phyloP scores from a whole-genome alignment of 1,140 invertebrate genomes.

The Aphelenchoides besseyi region DNA sequence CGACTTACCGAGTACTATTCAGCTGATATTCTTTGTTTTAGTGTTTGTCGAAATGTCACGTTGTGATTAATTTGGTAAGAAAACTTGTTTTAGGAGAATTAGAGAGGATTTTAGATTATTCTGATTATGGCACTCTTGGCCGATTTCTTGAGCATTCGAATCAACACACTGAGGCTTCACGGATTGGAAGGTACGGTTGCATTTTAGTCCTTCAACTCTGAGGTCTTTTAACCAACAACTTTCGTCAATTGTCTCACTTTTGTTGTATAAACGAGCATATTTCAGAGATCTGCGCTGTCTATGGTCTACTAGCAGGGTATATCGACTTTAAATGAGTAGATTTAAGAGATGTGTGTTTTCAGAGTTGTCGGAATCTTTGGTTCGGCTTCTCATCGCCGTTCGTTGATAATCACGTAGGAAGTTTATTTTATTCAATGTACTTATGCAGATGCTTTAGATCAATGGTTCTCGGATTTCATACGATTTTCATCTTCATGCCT shows the following conservation, averaged over 20 bases:
- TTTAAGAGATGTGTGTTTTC: too few relatives aligned
- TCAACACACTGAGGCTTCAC: conserved; percentile 47
- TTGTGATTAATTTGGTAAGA: conserved; percentile 39
- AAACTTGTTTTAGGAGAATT: too few relatives aligned
- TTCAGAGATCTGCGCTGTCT: too few relatives aligned
- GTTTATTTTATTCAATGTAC: background rate
- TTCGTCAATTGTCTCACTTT: too few relatives aligned
- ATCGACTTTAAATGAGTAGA: too few relatives aligned
- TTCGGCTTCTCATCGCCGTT: conserved; percentile 46
- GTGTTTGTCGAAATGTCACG: conserved; percentile 49
- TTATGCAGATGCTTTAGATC: background rate
- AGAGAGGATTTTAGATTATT: too few relatives aligned
- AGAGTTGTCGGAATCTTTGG: conserved; percentile 52
- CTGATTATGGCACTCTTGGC: conserved; percentile 42
- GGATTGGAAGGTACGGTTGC: conserved; percentile 51
- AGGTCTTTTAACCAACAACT: too few relatives aligned
- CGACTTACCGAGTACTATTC: background rate
- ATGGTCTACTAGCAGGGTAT: too few relatives aligned
- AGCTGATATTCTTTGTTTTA: conserved; percentile 25
- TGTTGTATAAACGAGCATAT: too few relatives aligned
- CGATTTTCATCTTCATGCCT: conserved; percentile 51
- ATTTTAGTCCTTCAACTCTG: conserved; percentile 48
- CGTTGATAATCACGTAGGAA: conserved; percentile 46
- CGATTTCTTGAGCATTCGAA: conserved; percentile 41
- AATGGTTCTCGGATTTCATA: conserved; percentile 13